Percentiles rank a stretch among this genome's conserved stretches.
These are phyloP conservation scores for Eleutherodactylus coqui DNA, from an alignment of 2,797 vertebrate species.

Conservation along the genomic window DNA sequence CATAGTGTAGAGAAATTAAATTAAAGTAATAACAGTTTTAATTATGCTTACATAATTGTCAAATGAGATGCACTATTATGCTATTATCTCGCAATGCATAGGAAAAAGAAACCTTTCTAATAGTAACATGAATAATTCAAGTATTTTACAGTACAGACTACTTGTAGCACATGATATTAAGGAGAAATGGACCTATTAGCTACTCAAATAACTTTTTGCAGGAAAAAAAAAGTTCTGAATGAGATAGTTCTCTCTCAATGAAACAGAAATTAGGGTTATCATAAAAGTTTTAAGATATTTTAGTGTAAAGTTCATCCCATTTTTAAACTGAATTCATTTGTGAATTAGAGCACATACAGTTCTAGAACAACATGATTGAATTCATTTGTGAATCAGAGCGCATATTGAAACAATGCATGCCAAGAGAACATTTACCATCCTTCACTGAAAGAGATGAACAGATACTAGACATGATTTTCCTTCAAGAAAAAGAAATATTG, in stretches of 20 bases:
- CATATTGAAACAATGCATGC: conserved; percentile 48
- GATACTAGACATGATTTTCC: conserved; percentile 8
- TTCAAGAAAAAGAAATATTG: background rate
- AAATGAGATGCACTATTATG: conserved; percentile 30
- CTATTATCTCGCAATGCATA: conserved; percentile 26
- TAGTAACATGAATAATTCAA: conserved; percentile 23
- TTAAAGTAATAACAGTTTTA: conserved; percentile 28
- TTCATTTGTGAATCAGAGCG: conserved; percentile 60
- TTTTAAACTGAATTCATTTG: conserved; percentile 52
- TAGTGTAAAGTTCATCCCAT: conserved; percentile 45
- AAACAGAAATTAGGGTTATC: conserved; percentile 35
- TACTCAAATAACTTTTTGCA: background rate
- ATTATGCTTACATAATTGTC: conserved; percentile 39
- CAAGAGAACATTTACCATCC: conserved; percentile 44
- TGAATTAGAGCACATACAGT: conserved; percentile 58
- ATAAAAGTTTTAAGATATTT: conserved; percentile 53
- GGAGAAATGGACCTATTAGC: background rate
- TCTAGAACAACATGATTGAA: conserved; percentile 51
- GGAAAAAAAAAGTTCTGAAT: background rate
- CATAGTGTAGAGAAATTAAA: conserved; percentile 26
- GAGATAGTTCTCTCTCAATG: conserved; percentile 31
- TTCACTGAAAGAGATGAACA: conserved; percentile 17
- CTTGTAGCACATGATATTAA: background rate
- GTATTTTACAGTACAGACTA: background rate
- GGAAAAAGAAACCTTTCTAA: background rate